Conservation (phyloP, 2,797 vertebrate genomes). For the Acestrorhynchus altus region DNA sequence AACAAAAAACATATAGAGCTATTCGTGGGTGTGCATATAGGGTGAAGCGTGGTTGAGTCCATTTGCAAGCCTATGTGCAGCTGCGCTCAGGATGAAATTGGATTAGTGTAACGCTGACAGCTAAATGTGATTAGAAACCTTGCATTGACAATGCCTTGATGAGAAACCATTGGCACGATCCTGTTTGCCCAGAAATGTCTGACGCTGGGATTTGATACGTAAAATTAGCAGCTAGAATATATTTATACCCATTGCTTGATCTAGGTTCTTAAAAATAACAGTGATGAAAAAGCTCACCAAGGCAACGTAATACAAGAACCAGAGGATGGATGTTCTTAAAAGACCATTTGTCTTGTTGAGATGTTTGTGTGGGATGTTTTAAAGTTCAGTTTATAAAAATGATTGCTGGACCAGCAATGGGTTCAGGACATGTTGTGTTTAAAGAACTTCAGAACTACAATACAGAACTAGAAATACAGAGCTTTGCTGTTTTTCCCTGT, state of each 20-base stretch:
- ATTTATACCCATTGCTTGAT: background rate
- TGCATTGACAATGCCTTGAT: background rate
- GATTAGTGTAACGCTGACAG: background rate
- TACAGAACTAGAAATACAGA: too few species aligned
- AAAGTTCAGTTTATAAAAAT: too few species aligned
- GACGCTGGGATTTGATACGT: background rate
- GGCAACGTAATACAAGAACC: too few species aligned
- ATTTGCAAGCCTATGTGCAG: slow-evolving; percentile 3
- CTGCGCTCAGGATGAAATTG: slow-evolving; percentile 1
- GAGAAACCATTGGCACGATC: background rate
- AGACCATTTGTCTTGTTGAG: too few species aligned
- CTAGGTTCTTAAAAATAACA: background rate
- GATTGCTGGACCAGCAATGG: too few species aligned
- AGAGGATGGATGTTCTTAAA: too few species aligned
- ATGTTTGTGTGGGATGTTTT: too few species aligned
- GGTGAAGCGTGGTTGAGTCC: slow-evolving; percentile 10
- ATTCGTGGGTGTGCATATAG: background rate
- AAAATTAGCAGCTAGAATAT: background rate
- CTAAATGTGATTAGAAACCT: slow-evolving; percentile 9
- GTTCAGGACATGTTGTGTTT: too few species aligned
- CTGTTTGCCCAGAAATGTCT: background rate
- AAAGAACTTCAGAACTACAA: too few species aligned
- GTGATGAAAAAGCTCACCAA: background rate
- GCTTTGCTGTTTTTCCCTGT: too few species aligned
- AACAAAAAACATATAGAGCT: slow-evolving; percentile 47